phyloP scores from a whole-genome alignment of 2,113 vertebrate species.

The Malaclemys terrapin region DNA sequence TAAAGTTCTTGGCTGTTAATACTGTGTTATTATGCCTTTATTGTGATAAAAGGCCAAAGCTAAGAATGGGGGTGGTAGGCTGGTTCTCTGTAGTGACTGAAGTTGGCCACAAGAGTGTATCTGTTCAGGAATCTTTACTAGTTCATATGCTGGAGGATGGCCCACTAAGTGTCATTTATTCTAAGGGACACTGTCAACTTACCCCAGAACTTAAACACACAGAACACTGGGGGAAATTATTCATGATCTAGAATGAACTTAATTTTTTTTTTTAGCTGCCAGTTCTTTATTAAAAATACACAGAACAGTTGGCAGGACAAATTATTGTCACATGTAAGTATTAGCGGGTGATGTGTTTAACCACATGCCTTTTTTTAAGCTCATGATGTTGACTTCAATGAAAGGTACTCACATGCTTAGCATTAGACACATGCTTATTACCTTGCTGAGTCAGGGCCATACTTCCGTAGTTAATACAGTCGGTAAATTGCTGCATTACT shows the following conservation, averaged over 20 bases:
- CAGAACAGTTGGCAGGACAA: no score
- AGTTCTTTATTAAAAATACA: no score
- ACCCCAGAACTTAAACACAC: not conserved
- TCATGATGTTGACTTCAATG: no score
- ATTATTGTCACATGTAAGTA: no score
- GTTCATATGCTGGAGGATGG: not conserved
- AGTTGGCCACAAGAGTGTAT: not conserved
- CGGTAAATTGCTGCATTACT: no score
- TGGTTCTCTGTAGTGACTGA: not conserved
- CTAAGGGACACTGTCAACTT: not conserved
- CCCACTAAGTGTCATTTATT: not conserved
- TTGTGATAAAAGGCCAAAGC: not conserved
- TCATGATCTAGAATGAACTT: not conserved
- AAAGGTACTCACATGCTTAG: no score
- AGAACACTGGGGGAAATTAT: not conserved
- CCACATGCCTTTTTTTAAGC: no score
- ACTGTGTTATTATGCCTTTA: not conserved
- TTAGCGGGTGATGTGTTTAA: no score
- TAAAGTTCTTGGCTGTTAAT: not conserved
- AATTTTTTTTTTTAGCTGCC: no score
- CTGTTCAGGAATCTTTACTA: not conserved
- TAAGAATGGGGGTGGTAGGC: not conserved
- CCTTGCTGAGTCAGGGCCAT: no score
- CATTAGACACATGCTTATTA: no score
- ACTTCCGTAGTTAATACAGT: no score